Evolutionary conservation across 2,888 invertebrate species (phyloP).

Genomic region (Hybos culiciformis): DNA sequence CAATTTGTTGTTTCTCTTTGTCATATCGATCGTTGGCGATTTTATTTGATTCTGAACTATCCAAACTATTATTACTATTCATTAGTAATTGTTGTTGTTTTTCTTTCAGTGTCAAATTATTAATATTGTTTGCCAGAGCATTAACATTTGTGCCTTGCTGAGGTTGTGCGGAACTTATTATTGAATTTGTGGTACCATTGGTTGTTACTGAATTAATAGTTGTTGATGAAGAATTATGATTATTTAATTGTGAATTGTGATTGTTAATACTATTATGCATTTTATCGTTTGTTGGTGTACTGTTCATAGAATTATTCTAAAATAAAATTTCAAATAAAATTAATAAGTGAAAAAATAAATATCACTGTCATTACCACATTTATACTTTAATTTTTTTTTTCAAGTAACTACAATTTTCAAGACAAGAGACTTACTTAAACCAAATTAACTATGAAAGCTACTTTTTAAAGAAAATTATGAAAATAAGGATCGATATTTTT

Average conservation of each 20-base stretch:
- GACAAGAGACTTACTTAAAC: too few relatives aligned
- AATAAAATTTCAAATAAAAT: not conserved
- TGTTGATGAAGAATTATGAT: conserved; percentile 5
- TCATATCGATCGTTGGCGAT: conserved; percentile 31
- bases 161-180: conserved; percentile 8
- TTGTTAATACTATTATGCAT: conserved; percentile 9
- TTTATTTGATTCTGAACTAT: conserved; percentile 32
- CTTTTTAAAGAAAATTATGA: too few relatives aligned
- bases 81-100: conserved; percentile 22
- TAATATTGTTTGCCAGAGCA: conserved; percentile 20
- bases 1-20: conserved; percentile 36
- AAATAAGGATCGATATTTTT: too few relatives aligned
- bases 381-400: not conserved
- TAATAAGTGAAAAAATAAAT: not conserved
- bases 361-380: too few relatives aligned
- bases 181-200: conserved; percentile 10
- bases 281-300: conserved; percentile 14
- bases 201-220: conserved; percentile 1
- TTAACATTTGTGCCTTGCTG: conserved; percentile 20
- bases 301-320: conserved; percentile 9
- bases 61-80: conserved; percentile 22
- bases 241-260: conserved; percentile 2
- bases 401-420: not conserved
- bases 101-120: conserved; percentile 20
- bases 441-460: too few relatives aligned